Conservation (phyloP, 2,888 invertebrate genomes). For the Dusona sp. region DNA sequence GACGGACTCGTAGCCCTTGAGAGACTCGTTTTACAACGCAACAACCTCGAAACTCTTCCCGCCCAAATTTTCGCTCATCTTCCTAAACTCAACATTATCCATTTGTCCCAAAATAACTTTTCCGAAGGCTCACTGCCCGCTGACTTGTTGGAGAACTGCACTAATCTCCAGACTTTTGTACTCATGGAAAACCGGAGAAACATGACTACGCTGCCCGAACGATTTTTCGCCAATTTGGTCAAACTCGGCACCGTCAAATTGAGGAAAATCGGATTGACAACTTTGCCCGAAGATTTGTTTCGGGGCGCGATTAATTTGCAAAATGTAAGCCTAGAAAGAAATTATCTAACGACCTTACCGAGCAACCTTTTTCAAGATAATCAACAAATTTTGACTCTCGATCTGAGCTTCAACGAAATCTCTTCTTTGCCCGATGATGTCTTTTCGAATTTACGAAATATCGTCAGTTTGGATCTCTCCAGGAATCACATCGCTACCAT, state of each 20-base stretch:
- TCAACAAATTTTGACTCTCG: constrained; percentile 87
- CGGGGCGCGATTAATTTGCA: constrained; percentile 86
- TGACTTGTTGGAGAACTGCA: constrained; percentile 87
- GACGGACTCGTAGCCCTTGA: constrained; percentile 87
- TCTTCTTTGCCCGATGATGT: constrained; percentile 86
- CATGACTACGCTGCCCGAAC: constrained; percentile 86
- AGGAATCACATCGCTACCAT: constrained; percentile 88
- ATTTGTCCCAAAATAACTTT: constrained; percentile 89
- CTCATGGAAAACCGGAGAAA: constrained; percentile 81
- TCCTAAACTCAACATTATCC: constrained; percentile 87
- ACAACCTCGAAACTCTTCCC: constrained; percentile 88
- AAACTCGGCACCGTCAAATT: constrained; percentile 87
- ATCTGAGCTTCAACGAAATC: constrained; percentile 89
- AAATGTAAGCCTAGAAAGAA: constrained; percentile 88
- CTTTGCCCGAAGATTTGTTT: constrained; percentile 88
- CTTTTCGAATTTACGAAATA: constrained; percentile 86
- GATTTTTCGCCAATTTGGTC: constrained; percentile 87
- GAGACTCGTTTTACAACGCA: constrained; percentile 89
- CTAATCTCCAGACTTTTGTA: constrained; percentile 85
- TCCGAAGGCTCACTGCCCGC: constrained; percentile 86
- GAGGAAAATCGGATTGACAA: constrained; percentile 86
- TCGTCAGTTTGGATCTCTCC: constrained; percentile 88
- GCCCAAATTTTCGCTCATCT: constrained; percentile 88
- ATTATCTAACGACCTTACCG: constrained; percentile 86
- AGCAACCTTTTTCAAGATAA: constrained; percentile 88